phyloP scores from a whole-genome alignment of 2,888 invertebrate genomes.

The Mamestra brassicae region DNA sequence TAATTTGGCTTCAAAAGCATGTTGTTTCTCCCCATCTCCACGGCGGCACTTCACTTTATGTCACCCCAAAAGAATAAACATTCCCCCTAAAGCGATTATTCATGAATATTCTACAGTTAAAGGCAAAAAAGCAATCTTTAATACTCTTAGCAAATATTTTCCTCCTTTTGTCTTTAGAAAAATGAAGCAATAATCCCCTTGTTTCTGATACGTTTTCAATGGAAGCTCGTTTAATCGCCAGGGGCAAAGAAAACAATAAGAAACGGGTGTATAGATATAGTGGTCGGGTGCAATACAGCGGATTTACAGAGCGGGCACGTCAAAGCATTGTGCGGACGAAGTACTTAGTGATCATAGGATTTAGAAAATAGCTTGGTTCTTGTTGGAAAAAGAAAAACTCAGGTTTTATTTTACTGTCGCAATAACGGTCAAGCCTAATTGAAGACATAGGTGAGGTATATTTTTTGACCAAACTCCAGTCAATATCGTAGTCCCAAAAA shows the following conservation, averaged over 20 bases:
- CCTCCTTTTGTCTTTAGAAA: constrained; percentile 47
- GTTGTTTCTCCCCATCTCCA: constrained; percentile 23
- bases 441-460: not conserved
- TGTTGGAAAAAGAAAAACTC: not conserved
- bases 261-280: constrained; percentile 25
- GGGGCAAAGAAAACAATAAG: constrained; percentile 37
- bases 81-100: constrained; percentile 31
- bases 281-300: constrained; percentile 31
- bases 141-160: constrained; percentile 42
- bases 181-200: constrained; percentile 52
- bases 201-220: constrained; percentile 52
- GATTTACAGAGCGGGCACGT: constrained; percentile 33
- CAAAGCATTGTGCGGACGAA: constrained; percentile 29
- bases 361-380: constrained; percentile 19
- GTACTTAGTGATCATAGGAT: constrained; percentile 25
- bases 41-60: constrained; percentile 41
- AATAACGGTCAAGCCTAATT: no score
- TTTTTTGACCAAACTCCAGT: constrained; percentile 2
- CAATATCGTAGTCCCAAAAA: not conserved
- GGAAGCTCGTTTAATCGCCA: constrained; percentile 42
- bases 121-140: constrained; percentile 39
- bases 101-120: constrained; percentile 59
- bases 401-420: not conserved
- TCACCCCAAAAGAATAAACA: constrained; percentile 50
- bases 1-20: constrained; percentile 14